These are phyloP conservation scores for Percina caprodes DNA, from an alignment of 2,113 vertebrate species.

Conservation along the genomic window DNA sequence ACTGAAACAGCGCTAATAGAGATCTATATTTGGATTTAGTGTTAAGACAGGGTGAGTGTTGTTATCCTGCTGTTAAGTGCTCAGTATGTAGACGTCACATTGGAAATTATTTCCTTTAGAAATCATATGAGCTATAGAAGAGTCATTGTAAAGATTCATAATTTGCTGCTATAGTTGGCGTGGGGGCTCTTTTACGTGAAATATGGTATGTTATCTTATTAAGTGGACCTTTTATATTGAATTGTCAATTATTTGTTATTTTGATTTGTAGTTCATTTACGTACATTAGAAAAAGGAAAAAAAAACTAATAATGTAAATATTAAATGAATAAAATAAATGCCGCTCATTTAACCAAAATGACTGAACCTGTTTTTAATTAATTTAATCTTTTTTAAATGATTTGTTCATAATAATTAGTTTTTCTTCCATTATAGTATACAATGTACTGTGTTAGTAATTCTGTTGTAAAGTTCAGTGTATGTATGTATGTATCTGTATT, in stretches of 20 bases:
- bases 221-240: not conserved
- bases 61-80: constrained; percentile 44
- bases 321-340: no score
- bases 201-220: not conserved
- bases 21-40: constrained; percentile 46
- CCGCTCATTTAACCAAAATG: no score
- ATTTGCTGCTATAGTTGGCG: not conserved
- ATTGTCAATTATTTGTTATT: not conserved
- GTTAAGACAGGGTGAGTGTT: constrained; percentile 44
- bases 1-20: constrained; percentile 29
- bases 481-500: no score
- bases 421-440: no score
- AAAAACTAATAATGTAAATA: no score
- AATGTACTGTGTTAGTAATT: no score
- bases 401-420: no score
- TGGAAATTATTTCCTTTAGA: constrained; percentile 28
- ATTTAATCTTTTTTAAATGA: no score
- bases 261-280: not conserved
- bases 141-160: constrained; percentile 10
- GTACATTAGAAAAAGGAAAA: not conserved
- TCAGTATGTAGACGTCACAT: constrained; percentile 18
- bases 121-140: not conserved
- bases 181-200: not conserved
- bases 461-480: no score
- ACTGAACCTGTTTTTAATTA: no score